Percentiles rank a stretch among this genome's conserved stretches.
Conservation (phyloP, 1,140 invertebrate genomes). For the Teleopsis dalmanni region DNA sequence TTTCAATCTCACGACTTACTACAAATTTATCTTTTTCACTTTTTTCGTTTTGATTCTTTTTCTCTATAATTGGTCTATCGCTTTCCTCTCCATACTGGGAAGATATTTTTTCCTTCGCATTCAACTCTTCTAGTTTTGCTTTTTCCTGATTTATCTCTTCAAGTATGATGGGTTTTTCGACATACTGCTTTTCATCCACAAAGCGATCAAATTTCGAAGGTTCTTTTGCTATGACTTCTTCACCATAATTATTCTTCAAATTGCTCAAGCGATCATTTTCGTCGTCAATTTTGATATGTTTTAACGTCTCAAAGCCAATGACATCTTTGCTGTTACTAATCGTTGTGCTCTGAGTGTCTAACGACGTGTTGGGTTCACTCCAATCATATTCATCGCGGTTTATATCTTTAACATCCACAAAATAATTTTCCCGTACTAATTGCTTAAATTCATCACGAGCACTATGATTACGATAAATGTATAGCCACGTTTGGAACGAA, state of each 20-base stretch:
- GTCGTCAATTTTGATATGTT: conserved; percentile 25
- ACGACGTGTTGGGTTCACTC: conserved; percentile 26
- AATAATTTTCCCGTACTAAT: conserved; percentile 51
- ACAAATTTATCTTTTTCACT: conserved; percentile 21
- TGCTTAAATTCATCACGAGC: conserved; percentile 53
- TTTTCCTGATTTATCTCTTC: conserved; percentile 30
- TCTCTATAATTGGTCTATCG: conserved; percentile 2
- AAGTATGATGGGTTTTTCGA: conserved; percentile 40
- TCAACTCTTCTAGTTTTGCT: conserved; percentile 8
- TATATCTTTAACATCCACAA: conserved; percentile 53
- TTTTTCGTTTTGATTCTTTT: background rate
- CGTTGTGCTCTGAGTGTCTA: conserved; percentile 24
- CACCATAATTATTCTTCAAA: conserved; percentile 21
- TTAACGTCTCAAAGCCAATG: conserved; percentile 37
- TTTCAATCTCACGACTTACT: conserved; percentile 19
- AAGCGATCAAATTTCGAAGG: conserved; percentile 41
- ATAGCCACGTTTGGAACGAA: conserved; percentile 57
- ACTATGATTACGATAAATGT: conserved; percentile 56
- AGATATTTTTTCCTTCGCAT: background rate
- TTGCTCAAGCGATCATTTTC: conserved; percentile 11
- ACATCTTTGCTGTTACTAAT: conserved; percentile 38
- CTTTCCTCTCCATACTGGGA: conserved; percentile 2
- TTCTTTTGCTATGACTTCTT: conserved; percentile 33
- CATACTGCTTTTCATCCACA: conserved; percentile 43
- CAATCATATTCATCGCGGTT: conserved; percentile 44